phyloP scores from a whole-genome alignment of 2,797 vertebrate genomes.

The Gorsachius magnificus region DNA sequence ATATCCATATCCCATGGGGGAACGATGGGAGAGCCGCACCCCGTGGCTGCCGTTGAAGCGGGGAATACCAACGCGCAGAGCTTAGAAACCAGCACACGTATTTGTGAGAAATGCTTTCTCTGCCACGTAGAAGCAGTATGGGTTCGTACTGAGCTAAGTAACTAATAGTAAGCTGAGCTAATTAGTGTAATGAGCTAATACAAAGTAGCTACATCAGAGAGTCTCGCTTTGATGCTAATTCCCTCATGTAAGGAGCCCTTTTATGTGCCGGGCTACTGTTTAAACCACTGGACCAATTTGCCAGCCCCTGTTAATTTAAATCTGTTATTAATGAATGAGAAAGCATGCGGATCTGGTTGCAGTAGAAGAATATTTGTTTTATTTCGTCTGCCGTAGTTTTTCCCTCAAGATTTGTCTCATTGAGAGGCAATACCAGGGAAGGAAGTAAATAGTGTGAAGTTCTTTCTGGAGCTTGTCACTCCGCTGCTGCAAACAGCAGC shows the following conservation, averaged over 20 bases:
- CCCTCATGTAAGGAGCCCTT: slow-evolving; percentile 35
- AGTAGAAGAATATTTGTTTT: neutral
- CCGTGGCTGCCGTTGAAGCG: accelerated
- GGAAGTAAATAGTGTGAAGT: neutral
- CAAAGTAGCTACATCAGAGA: slow-evolving; percentile 14
- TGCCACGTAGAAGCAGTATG: neutral
- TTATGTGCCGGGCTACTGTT: slow-evolving; percentile 22
- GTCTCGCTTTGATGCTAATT: slow-evolving; percentile 47
- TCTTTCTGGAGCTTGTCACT: neutral
- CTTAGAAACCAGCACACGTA: accelerated
- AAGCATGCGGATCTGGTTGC: neutral
- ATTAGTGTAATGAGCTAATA: slow-evolving; percentile 51
- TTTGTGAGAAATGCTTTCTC: neutral
- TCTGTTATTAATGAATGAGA: slow-evolving; percentile 1
- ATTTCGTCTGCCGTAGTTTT: neutral
- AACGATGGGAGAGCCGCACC: neutral
- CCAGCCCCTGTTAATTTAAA: slow-evolving; percentile 2
- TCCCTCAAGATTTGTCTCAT: neutral
- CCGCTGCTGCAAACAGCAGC: neutral
- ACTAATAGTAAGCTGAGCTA: slow-evolving; percentile 16
- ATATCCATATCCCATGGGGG: neutral
- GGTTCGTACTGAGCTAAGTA: neutral
- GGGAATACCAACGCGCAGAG: neutral
- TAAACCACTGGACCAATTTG: slow-evolving; percentile 26
- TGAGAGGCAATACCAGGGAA: neutral